Evolutionary conservation across 2,113 vertebrate species (phyloP), one percentile per base, ranked within the genome.

Genomic region (Urocitellus parryii): DNA sequence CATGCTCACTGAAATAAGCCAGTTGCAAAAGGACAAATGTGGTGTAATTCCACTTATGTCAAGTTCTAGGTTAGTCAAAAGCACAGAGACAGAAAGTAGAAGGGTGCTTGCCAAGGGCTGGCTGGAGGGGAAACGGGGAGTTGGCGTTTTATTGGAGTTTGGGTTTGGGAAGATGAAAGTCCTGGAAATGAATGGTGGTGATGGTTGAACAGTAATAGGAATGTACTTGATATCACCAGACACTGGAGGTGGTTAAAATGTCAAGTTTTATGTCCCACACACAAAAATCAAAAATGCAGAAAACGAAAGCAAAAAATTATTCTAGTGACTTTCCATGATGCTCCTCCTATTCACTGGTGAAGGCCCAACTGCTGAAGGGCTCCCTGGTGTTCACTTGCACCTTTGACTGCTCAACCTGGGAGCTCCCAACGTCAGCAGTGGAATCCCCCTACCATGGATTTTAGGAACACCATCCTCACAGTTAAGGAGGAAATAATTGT

Each of bases 1-100:
- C 29, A 27, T 39, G 22, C 56, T 58, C 84, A 88, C 37, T 37
- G 53, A 84, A 96, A 83, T 77, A 72, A 88, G 10, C 53, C n/a
- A 48, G 25, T 48, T 25, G 20, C 11, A n/a, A 83, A 88, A 89
- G 58, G 78, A 56, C 56, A 80, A 80, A 29, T 39, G 10, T 29
- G 32, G 39, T 24, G 4, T 79, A 48, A 53, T 39, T 84, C 45
- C 16, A 48, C 74, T 68, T 88, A 53, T 4, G 39, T 17, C 16
- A 42, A 34, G 42, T 45, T 32, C 16, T 73, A 73, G 42, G 84
- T 7, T 16, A 37, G 53, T 48, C 24, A 45, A 11, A 84, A 34
- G n/a, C 53, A 70, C 51, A 84, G 39, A 45, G 56, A 22, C 17
- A 77, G 20, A 45, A 48, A n/a, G 24, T 13, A 65, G 78, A 70